Conservation (phyloP, 2,113 vertebrate species). For the Oreotragus oreotragus region DNA sequence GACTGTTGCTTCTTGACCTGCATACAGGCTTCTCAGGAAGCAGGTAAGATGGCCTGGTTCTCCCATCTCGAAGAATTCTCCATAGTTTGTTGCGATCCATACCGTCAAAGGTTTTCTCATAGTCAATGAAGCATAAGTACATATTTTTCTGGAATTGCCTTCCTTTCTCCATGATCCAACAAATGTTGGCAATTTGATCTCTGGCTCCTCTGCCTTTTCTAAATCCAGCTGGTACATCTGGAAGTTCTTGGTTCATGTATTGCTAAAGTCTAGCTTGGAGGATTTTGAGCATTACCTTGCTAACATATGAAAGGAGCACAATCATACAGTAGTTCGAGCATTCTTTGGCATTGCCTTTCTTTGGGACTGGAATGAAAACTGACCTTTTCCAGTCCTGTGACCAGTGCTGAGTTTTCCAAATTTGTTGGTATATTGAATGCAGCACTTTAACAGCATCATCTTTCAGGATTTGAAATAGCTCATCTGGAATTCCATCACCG, state of each 20-base stretch:
- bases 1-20: neutral
- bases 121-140: neutral
- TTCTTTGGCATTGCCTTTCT: neutral
- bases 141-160: neutral
- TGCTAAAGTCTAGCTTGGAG: neutral
- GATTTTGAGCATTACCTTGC: neutral
- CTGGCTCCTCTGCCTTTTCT: neutral
- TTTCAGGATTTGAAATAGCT: neutral
- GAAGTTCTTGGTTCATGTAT: neutral
- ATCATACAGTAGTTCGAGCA: neutral
- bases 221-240: neutral
- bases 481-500: neutral
- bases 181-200: neutral
- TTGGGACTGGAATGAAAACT: neutral
- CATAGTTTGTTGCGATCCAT: neutral
- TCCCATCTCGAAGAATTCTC: neutral
- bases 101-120: neutral
- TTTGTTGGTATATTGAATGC: neutral
- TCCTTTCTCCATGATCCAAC: neutral
- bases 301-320: neutral
- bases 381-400: neutral
- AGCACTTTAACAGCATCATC: neutral
- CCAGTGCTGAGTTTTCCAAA: neutral
- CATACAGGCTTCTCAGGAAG: neutral
- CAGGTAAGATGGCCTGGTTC: neutral